Base-by-base conservation (phyloP, 92 coral and sea anemone genomes). In the Nematostella vectensis region DNA sequence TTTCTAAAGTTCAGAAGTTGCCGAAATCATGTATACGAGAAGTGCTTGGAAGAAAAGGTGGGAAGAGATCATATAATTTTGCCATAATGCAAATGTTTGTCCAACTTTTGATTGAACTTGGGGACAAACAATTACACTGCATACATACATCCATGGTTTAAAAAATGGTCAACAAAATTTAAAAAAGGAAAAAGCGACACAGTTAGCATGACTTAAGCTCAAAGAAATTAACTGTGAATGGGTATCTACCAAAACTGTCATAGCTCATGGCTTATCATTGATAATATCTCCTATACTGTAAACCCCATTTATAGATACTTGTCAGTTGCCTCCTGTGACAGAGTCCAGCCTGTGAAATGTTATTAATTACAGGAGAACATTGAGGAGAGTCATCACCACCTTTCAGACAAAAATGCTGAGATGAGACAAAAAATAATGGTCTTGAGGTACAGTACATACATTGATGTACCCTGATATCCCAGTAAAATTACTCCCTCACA, bases 1-100 rank as follows among this genome's bases (percentile, higher is more conserved):
- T 88, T 75, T 64, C 63, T 78, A 37, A 88, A 83, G 59, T 88
- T 88, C 53, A 88, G 79, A 48, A 71, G 58, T 55, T 67, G 50
- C 25, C 62, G 85, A 49, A 64, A 63, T 16, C 72, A 72, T 10
- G 68, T 80, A 25, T 83, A 62, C 58, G 85, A 88, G 18, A 67
- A 52, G 24, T 75, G 67, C 17, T 26, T 79, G 16, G 82, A 80
- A 54, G 87, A 77, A 67, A 77, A 65, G 96, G 96, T 88, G 47
- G 43, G 85, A 29, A 11, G 24, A 25, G 4, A 45, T 17, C 15
- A 15, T 33, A 33, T 6, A 6, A 15, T 6, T 15, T 33, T 33
- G 40, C 6, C 6, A 33, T 33, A 6, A 6, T 33, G 40, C 40
- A 33, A 33, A 6, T 33, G 15, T 6, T 33, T 33, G 6, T 6